Conservation (phyloP, 2,888 invertebrate genomes). For the Apotomis turbidana region DNA sequence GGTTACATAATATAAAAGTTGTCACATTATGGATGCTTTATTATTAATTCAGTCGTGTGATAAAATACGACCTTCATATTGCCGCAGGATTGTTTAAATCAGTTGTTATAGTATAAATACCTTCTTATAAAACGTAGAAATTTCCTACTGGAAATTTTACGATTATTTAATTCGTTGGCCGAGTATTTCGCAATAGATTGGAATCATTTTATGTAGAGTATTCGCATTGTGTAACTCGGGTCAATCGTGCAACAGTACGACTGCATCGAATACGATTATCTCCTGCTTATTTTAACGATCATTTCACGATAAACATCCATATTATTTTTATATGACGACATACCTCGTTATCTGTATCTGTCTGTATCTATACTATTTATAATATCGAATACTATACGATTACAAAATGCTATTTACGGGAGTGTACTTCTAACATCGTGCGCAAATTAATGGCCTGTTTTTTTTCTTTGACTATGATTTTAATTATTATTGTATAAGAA, state of each 20-base stretch:
- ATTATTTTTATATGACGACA: conserved; percentile 31
- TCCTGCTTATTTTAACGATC: conserved; percentile 40
- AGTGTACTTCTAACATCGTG: no score
- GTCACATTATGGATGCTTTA: no score
- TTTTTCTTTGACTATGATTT: no score
- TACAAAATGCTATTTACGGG: no score
- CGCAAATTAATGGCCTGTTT: no score
- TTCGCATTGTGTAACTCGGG: conserved; percentile 36
- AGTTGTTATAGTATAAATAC: neutral
- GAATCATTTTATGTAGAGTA: conserved; percentile 35
- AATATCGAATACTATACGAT: no score
- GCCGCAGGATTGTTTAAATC: neutral
- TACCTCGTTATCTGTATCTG: conserved; percentile 17
- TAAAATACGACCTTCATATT: no score
- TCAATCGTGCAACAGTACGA: conserved; percentile 39
- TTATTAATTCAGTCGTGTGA: no score
- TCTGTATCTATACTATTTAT: neutral
- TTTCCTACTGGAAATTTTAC: neutral
- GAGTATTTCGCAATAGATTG: conserved; percentile 33
- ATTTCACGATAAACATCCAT: conserved; percentile 28
- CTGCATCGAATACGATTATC: conserved; percentile 37
- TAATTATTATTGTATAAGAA: no score
- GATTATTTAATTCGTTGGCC: conserved; percentile 5
- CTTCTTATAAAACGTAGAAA: neutral
- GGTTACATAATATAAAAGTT: no score